Evolutionary conservation across 2,797 vertebrate species (phyloP).

Genomic region (Microctenopoma steveboyesi): DNA sequence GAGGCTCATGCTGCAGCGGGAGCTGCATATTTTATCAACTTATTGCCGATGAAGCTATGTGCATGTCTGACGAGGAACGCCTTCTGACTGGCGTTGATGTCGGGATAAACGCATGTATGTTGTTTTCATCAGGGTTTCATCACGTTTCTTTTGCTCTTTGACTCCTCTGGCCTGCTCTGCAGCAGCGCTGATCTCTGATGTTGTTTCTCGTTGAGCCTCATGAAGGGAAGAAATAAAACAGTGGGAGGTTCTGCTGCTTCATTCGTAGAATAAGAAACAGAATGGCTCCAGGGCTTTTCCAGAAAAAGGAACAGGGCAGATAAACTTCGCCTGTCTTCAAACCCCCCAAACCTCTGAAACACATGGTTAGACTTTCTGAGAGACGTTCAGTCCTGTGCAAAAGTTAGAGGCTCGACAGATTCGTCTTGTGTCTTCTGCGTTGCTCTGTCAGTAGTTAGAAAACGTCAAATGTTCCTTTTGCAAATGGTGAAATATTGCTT

Average conservation of each 20-base stretch:
- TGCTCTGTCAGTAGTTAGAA: background rate
- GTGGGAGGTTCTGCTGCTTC: conserved; percentile 5
- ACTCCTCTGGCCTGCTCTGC: background rate
- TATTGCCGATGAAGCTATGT: background rate
- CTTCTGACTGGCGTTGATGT: background rate
- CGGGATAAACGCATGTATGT: background rate
- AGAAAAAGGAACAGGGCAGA: background rate
- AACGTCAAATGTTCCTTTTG: background rate
- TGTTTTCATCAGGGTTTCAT: conserved; percentile 46
- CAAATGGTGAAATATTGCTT: background rate
- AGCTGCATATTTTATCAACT: too few relatives aligned
- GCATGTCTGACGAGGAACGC: background rate
- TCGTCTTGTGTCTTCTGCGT: too few relatives aligned
- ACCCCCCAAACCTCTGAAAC: background rate
- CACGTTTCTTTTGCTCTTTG: conserved; percentile 12
- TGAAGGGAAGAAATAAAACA: conserved; percentile 26
- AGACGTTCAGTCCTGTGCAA: background rate
- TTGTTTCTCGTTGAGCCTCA: conserved; percentile 10
- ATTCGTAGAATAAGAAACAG: conserved; percentile 19
- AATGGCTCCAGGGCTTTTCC: conserved; percentile 4
- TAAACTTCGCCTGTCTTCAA: background rate
- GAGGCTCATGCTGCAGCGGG: too few relatives aligned
- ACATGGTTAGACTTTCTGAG: background rate
- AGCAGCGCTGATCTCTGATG: background rate
- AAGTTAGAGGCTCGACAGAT: too few relatives aligned